phyloP scores from a whole-genome alignment of 2,113 vertebrate species.

The Pandion haliaetus region DNA sequence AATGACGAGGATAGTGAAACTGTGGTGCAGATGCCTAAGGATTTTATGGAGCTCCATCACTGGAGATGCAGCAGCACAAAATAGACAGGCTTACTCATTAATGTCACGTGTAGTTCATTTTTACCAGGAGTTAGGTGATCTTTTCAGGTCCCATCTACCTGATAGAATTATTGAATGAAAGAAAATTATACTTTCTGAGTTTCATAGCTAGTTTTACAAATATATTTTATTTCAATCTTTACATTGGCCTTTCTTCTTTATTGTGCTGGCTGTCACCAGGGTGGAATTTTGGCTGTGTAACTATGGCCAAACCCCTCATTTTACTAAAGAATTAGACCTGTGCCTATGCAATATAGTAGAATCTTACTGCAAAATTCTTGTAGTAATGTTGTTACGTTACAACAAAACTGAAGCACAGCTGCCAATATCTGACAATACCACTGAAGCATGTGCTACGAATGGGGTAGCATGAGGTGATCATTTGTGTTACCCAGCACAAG shows the following conservation, averaged over 20 bases:
- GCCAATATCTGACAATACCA: fast-evolving
- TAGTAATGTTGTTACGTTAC: neutral
- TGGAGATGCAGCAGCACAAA: neutral
- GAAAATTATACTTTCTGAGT: neutral
- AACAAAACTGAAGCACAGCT: neutral
- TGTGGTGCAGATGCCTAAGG: neutral
- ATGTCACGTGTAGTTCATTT: neutral
- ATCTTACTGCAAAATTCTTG: neutral
- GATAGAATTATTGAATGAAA: neutral
- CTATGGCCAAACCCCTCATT: neutral
- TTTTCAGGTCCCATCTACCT: neutral
- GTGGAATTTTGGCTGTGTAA: neutral
- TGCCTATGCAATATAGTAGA: too few species aligned
- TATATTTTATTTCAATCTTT: neutral
- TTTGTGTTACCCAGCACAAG: neutral
- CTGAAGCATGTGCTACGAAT: neutral
- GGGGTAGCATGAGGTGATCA: neutral
- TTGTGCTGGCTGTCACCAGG: neutral
- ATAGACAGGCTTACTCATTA: neutral
- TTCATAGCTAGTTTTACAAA: neutral
- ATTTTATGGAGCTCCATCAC: neutral
- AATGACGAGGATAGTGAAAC: neutral
- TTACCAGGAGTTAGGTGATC: neutral
- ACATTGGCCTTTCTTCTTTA: neutral
- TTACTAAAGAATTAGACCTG: neutral